A percentile compares a stretch with the other conserved stretches of the same genome.
Evolutionary conservation across 2,797 vertebrate genomes (phyloP).

Genomic region (Anabacerthia variegaticeps): DNA sequence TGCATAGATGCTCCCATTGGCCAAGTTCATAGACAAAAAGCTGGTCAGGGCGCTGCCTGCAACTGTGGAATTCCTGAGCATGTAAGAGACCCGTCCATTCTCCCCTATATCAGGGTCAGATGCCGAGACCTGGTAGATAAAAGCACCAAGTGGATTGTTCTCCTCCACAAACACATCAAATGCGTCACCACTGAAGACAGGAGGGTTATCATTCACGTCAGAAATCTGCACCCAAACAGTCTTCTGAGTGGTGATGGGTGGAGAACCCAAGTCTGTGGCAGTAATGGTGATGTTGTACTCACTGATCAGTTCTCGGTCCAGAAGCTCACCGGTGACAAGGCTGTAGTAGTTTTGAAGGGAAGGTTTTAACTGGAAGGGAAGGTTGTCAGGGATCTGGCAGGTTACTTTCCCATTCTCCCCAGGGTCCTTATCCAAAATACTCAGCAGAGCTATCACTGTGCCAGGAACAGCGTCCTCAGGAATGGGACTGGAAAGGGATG

Average conservation of each 20-base stretch:
- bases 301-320: constrained; percentile 72
- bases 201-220: constrained; percentile 81
- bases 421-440: constrained; percentile 75
- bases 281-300: constrained; percentile 76
- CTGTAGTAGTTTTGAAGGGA: constrained; percentile 77
- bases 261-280: constrained; percentile 77
- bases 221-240: constrained; percentile 71
- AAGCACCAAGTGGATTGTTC: constrained; percentile 78
- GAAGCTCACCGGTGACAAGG: constrained; percentile 63
- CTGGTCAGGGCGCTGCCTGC: constrained; percentile 63
- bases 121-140: constrained; percentile 75
- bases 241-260: constrained; percentile 65
- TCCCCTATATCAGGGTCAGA: constrained; percentile 76
- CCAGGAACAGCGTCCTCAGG: constrained; percentile 75
- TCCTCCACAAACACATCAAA: constrained; percentile 78
- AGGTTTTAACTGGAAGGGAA: constrained; percentile 74
- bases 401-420: constrained; percentile 75
- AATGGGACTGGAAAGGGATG: constrained; percentile 74
- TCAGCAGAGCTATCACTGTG: constrained; percentile 77
- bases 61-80: constrained; percentile 67
- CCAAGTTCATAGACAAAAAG: constrained; percentile 70
- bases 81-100: constrained; percentile 73
- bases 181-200: constrained; percentile 68
- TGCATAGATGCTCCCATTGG: constrained; percentile 74
- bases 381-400: constrained; percentile 66